These are phyloP conservation scores for Argya squamiceps DNA, from an alignment of 2,797 vertebrate species.

Conservation along the genomic window DNA sequence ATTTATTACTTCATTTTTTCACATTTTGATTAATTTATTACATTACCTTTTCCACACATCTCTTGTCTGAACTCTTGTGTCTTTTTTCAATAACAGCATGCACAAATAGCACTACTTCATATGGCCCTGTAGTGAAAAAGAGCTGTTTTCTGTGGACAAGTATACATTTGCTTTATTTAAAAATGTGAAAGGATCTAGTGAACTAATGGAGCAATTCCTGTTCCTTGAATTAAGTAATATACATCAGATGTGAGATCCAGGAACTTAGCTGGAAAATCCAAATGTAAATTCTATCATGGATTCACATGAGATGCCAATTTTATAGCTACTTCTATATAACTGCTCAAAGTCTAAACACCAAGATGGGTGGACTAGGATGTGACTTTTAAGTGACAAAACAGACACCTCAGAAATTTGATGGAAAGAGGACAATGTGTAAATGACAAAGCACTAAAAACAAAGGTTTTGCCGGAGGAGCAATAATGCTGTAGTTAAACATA, in stretches of 20 bases:
- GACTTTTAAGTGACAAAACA: not conserved
- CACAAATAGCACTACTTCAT: not conserved
- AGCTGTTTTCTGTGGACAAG: not conserved
- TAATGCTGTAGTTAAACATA: not conserved
- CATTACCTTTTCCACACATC: conserved; percentile 36
- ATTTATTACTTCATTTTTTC: not conserved
- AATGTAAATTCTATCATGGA: not conserved
- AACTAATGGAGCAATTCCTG: not conserved
- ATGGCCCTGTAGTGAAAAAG: not conserved
- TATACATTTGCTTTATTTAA: not conserved
- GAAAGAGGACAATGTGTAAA: not conserved
- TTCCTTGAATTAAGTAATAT: not conserved
- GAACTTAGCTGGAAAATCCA: not conserved
- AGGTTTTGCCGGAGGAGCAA: not conserved
- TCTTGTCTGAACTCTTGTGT: not conserved
- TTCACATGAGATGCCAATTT: not conserved
- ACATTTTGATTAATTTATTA: not conserved
- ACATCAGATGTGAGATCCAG: not conserved
- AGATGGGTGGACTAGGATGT: not conserved
- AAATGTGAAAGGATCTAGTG: not conserved
- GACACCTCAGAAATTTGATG: not conserved
- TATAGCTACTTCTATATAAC: not conserved
- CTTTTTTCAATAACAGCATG: not conserved
- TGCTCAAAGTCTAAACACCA: not conserved
- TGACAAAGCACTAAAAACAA: not conserved